phyloP scores from a whole-genome alignment of 2,113 vertebrate genomes.

The Plestiodon gilberti region DNA sequence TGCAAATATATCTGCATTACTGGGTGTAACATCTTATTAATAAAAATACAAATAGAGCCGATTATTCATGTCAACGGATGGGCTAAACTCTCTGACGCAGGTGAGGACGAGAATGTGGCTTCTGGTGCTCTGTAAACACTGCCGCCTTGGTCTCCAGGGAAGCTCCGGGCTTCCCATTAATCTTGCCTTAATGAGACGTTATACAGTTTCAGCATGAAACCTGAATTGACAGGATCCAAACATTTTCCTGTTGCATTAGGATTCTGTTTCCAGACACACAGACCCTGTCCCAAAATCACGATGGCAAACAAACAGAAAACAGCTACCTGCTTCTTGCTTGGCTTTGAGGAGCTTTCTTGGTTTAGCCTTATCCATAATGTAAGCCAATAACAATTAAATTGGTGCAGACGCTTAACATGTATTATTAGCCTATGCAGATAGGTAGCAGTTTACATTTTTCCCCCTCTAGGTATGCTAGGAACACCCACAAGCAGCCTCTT shows the following conservation, averaged over 20 bases:
- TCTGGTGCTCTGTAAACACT: conserved; percentile 21
- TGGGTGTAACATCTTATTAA: conserved; percentile 3
- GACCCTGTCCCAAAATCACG: background rate
- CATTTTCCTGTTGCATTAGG: background rate
- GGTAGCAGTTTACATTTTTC: background rate
- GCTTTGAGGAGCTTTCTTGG: background rate
- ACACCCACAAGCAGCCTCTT: background rate
- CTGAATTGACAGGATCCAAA: background rate
- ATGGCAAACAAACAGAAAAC: background rate
- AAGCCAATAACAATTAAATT: background rate
- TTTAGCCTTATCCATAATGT: background rate
- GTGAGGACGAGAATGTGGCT: background rate
- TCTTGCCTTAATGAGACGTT: conserved; percentile 40
- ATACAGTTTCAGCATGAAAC: conserved; percentile 1
- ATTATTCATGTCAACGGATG: conserved; percentile 44
- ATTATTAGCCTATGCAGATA: background rate
- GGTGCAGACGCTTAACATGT: background rate
- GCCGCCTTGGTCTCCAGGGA: conserved; percentile 27
- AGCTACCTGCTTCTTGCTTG: background rate
- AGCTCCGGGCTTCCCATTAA: conserved; percentile 21
- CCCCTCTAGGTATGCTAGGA: background rate
- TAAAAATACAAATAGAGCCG: background rate
- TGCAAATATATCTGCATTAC: background rate
- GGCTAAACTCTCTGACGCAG: conserved; percentile 25
- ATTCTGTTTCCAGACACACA: conserved; percentile 3